A percentile compares a stretch with the other conserved stretches of the same genome.
These are phyloP conservation scores for Caenorhabditis imperialis DNA, from an alignment of 2,888 invertebrate species.

Conservation along the genomic window DNA sequence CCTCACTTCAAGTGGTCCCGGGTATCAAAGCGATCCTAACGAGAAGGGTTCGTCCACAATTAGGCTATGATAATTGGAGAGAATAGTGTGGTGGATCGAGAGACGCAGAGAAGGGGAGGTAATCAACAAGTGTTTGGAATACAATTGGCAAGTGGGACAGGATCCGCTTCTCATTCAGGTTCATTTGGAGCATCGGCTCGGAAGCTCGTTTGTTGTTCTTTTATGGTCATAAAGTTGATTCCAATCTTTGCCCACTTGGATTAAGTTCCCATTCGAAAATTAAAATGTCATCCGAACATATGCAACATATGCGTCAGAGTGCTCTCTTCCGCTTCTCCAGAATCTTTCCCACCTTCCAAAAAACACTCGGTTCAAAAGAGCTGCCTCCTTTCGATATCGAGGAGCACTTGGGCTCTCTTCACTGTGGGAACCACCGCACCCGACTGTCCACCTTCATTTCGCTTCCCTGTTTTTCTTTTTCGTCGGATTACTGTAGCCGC, in stretches of 20 bases:
- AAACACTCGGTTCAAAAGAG: constrained; percentile 18
- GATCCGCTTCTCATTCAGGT: constrained; percentile 18
- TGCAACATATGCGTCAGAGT: constrained; percentile 46
- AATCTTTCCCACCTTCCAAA: constrained; percentile 52
- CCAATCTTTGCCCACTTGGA: too few species aligned
- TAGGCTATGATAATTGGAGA: constrained; percentile 39
- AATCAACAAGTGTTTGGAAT: constrained; percentile 52
- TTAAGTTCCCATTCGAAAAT: too few species aligned
- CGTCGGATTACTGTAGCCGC: constrained; percentile 27
- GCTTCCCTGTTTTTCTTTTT: not conserved
- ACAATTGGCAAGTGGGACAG: constrained; percentile 8
- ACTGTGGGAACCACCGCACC: constrained; percentile 42
- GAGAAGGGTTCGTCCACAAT: constrained; percentile 34
- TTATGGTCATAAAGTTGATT: too few species aligned
- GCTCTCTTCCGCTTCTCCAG: constrained; percentile 15
- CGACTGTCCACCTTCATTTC: not conserved
- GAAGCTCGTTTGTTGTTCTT: too few species aligned
- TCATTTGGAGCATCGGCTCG: too few species aligned
- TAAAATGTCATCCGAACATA: constrained; percentile 48
- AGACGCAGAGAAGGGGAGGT: constrained; percentile 32
- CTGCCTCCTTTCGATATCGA: constrained; percentile 25
- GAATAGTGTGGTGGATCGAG: constrained; percentile 1
- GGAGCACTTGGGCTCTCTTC: constrained; percentile 37
- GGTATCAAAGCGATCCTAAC: constrained; percentile 56
- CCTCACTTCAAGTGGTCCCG: constrained; percentile 41